Conservation (phyloP, 1,140 invertebrate species). For the Drosophila prosaltans region DNA sequence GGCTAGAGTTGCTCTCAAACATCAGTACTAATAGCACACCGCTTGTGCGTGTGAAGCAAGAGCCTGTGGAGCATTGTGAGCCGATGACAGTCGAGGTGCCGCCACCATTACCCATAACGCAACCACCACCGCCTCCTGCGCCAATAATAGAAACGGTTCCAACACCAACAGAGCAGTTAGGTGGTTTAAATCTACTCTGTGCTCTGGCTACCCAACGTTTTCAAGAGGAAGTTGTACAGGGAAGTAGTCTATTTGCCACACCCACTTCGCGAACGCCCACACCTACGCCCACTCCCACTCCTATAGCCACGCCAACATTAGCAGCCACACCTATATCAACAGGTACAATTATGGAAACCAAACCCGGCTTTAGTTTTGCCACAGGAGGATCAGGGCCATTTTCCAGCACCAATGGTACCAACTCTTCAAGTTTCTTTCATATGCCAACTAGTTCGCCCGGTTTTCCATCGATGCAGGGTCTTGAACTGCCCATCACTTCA, state of each 20-base stretch:
- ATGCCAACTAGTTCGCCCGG: slow-evolving; percentile 53
- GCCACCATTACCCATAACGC: slow-evolving; percentile 46
- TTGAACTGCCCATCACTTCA: slow-evolving; percentile 69
- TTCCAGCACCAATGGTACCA: slow-evolving; percentile 17
- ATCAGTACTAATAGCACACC: slow-evolving; percentile 85
- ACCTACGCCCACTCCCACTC: slow-evolving; percentile 28
- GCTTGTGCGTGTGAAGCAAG: slow-evolving; percentile 74
- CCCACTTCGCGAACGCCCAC: slow-evolving; percentile 64
- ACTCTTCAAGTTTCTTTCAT: slow-evolving; percentile 31
- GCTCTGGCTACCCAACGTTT: slow-evolving; percentile 93
- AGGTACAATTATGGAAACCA: slow-evolving; percentile 21
- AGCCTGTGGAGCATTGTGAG: slow-evolving; percentile 68
- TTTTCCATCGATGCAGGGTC: slow-evolving; percentile 79
- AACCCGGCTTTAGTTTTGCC: slow-evolving; percentile 42
- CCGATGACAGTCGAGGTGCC: slow-evolving; percentile 23
- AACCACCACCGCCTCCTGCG: slow-evolving; percentile 41
- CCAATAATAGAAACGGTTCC: slow-evolving; percentile 79
- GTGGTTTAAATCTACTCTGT: slow-evolving; percentile 91
- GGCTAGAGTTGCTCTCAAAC: slow-evolving; percentile 91
- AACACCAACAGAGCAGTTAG: slow-evolving; percentile 84
- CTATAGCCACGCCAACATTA: slow-evolving; percentile 13
- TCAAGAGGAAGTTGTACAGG: slow-evolving; percentile 87
- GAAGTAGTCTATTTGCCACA: slow-evolving; percentile 64
- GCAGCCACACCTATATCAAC: neutral
- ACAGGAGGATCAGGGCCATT: slow-evolving; percentile 24